Evolutionary conservation across 1,140 invertebrate species (phyloP).

Genomic region (Drosophila kanapiae): DNA sequence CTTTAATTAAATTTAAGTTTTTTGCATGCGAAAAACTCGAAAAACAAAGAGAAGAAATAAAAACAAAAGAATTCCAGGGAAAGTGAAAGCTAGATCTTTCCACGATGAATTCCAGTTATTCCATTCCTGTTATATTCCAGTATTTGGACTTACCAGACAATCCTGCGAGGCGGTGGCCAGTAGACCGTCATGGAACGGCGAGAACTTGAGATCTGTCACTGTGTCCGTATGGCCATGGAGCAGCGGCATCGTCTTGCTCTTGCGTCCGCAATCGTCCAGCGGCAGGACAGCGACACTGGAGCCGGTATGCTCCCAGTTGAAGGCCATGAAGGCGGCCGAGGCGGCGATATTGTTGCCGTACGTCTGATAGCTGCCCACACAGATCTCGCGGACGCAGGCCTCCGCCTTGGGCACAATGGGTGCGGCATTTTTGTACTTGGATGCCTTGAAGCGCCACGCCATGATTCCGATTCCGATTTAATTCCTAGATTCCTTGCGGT

Average conservation of each 20-base stretch:
- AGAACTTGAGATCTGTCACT: constrained; percentile 97
- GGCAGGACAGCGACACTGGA: constrained; percentile 95
- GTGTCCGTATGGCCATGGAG: constrained; percentile 95
- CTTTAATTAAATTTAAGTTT: too few species aligned
- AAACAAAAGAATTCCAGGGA: not conserved
- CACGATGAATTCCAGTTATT: not conserved
- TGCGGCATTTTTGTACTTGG: constrained; percentile 98
- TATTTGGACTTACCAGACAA: constrained; percentile 87
- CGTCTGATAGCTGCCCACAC: constrained; percentile 95
- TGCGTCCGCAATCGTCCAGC: constrained; percentile 93
- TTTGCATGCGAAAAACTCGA: not conserved
- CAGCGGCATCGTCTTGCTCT: constrained; percentile 93
- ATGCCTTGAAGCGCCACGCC: constrained; percentile 98
- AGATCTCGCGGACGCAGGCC: constrained; percentile 95
- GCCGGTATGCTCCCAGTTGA: constrained; percentile 95
- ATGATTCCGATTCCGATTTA: constrained; percentile 85
- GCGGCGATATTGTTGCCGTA: constrained; percentile 97
- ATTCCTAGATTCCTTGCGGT: not conserved
- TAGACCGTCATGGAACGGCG: constrained; percentile 96
- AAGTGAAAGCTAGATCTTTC: not conserved
- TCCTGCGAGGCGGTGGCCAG: constrained; percentile 96
- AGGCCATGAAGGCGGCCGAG: constrained; percentile 96
- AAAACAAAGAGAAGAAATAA: not conserved
- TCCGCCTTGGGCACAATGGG: constrained; percentile 96
- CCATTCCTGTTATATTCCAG: not conserved